Conservation (phyloP, 2,888 invertebrate species). For the Mythimna impura region DNA sequence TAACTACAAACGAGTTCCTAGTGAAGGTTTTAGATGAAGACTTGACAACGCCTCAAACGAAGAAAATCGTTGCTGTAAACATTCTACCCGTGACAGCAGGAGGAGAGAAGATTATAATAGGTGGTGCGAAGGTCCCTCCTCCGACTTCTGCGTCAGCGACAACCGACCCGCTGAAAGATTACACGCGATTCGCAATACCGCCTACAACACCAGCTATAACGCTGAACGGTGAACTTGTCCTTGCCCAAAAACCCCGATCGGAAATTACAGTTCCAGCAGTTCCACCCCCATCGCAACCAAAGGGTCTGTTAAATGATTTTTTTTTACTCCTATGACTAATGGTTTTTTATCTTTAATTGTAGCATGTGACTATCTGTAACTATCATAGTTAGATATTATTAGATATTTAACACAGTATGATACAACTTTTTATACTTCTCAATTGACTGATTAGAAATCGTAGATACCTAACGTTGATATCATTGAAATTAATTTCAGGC, state of each 20-base stretch:
- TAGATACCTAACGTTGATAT: neutral
- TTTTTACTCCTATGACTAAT: neutral
- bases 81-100: constrained; percentile 75
- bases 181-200: constrained; percentile 79
- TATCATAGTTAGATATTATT: neutral
- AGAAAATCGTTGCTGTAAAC: constrained; percentile 80
- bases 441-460: neutral
- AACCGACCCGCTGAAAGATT: constrained; percentile 70
- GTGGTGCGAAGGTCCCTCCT: constrained; percentile 77
- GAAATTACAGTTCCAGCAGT: constrained; percentile 48
- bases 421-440: neutral
- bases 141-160: constrained; percentile 55
- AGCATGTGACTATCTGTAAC: neutral
- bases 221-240: constrained; percentile 58
- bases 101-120: constrained; percentile 81
- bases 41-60: constrained; percentile 69
- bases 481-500: constrained; percentile 29
- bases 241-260: constrained; percentile 51
- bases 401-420: neutral
- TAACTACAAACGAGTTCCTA: constrained; percentile 80
- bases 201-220: constrained; percentile 70
- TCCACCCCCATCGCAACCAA: constrained; percentile 34
- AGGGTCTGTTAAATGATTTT: constrained; percentile 40
- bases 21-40: constrained; percentile 88
- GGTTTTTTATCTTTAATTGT: neutral